Percentiles rank a stretch among this genome's conserved stretches.
These are phyloP conservation scores for Omphaloscelis lunosa DNA, from an alignment of 2,888 invertebrate species.

Conservation along the genomic window DNA sequence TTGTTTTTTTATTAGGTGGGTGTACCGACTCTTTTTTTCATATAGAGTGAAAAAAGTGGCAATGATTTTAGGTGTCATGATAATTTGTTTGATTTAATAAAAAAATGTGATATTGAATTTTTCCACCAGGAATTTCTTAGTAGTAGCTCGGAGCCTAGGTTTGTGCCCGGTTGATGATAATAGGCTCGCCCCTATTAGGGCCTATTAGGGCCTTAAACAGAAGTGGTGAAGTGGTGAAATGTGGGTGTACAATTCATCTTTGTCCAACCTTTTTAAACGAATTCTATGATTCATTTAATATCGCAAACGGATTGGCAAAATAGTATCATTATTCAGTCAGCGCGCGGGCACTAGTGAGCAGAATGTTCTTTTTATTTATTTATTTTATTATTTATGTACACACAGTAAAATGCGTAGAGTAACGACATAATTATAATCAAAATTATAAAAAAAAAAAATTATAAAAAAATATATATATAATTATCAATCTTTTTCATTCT, in stretches of 20 bases:
- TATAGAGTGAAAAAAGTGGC: background rate
- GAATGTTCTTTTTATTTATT: too few species aligned
- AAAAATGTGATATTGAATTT: too few species aligned
- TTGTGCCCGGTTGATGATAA: background rate
- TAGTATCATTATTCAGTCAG: background rate
- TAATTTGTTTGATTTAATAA: too few species aligned
- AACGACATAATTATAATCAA: too few species aligned
- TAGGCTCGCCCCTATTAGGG: background rate
- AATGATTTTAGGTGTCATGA: background rate
- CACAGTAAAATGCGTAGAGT: too few species aligned
- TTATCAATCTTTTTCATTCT: too few species aligned
- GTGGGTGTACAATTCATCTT: background rate
- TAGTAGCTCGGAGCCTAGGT: background rate
- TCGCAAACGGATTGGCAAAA: background rate
- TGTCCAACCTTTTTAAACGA: too few species aligned
- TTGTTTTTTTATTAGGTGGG: background rate
- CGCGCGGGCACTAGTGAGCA: too few species aligned
- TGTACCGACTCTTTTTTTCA: background rate
- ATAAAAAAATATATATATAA: too few species aligned
- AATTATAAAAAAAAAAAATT: too few species aligned
- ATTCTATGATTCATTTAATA: background rate
- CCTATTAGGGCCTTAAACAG: too few species aligned
- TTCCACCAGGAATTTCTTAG: background rate
- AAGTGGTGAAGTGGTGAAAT: background rate
- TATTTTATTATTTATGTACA: too few species aligned